phyloP scores from a whole-genome alignment of 1,140 invertebrate species.

The Agraylea sexmaculata region DNA sequence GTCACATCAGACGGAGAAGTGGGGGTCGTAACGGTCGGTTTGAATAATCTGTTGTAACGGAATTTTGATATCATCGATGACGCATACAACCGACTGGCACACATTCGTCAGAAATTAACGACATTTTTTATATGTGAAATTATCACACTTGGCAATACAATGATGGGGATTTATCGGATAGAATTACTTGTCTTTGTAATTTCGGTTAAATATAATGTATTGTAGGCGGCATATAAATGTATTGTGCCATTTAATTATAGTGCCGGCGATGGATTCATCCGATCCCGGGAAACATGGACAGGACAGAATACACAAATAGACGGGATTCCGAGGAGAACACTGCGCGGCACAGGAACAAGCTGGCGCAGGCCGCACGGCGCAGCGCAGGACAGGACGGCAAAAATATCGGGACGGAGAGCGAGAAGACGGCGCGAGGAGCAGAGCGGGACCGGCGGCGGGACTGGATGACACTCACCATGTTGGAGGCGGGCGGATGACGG shows the following conservation, averaged over 20 bases:
- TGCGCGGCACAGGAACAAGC: neutral
- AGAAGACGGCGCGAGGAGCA: neutral
- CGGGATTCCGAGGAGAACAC: neutral
- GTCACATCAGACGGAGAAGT: neutral
- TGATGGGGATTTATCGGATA: too few species aligned
- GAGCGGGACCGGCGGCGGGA: neutral
- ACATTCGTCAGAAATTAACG: too few species aligned
- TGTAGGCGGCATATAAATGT: too few species aligned
- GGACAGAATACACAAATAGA: neutral
- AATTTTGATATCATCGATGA: neutral
- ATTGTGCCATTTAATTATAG: too few species aligned
- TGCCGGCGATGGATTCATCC: neutral
- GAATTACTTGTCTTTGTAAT: too few species aligned
- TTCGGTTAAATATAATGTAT: too few species aligned
- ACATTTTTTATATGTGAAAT: too few species aligned
- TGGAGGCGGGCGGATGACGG: slow-evolving; percentile 45
- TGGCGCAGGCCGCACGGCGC: slow-evolving; percentile 4
- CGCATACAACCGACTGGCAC: too few species aligned
- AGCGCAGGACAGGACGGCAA: slow-evolving; percentile 11
- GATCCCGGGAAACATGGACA: neutral
- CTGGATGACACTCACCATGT: slow-evolving; percentile 43
- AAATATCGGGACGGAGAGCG: too few species aligned
- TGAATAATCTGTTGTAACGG: neutral
- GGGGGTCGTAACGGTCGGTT: too few species aligned
- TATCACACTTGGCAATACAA: too few species aligned